Evolutionary conservation across 2,797 vertebrate species (phyloP), one percentile per base, ranked within the genome.

Genomic region (Gymnothorax javanicus): DNA sequence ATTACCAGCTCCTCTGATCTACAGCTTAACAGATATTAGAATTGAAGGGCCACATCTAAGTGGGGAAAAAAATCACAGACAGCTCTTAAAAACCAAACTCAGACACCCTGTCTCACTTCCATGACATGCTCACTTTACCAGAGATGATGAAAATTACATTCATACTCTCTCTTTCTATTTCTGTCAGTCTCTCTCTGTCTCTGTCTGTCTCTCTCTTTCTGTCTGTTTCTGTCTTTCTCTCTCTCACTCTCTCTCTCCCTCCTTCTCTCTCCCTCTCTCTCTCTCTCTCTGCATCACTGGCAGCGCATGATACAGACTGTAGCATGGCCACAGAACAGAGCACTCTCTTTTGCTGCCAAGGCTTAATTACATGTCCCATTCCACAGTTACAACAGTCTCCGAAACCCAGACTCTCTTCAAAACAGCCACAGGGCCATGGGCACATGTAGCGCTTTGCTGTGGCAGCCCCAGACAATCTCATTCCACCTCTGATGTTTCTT

Each of bases 391-490:
- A 84, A 13, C 79, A 67, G 79, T 59, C 52, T 69, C 83, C 20
- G 27, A 73, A 85, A 62, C 84, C 43, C 85, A 67, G 59, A 58
- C n/a, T 71, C n/a, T 77, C 73, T 77, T 85, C 62, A 84, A 88
- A 84, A 75, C 79, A 56, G 64, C 87, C 89, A 86, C 89, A 87
- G 69, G 79, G 59, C 54, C 73, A n/a, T 81, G n/a, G 64, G 64
- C 9, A 27, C 71, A 86, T 33, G 82, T 11, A 15, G 57, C 54
- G 62, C 60, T 83, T 85, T 85, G 83, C 84, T 82, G 87, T 33
- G 56, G 67, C 17, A 85, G 64, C 25, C 73, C 20, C 84, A 83
- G 62, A 85, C 67, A 81, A 50, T 58, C 83, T 85, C 83, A 85
- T 64, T 83, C 27, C 15, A 27, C 52, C 69, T 71, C 59, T 77